Evolutionary conservation across 2,113 vertebrate genomes (phyloP).

Genomic region (Zosterops pallidus): DNA sequence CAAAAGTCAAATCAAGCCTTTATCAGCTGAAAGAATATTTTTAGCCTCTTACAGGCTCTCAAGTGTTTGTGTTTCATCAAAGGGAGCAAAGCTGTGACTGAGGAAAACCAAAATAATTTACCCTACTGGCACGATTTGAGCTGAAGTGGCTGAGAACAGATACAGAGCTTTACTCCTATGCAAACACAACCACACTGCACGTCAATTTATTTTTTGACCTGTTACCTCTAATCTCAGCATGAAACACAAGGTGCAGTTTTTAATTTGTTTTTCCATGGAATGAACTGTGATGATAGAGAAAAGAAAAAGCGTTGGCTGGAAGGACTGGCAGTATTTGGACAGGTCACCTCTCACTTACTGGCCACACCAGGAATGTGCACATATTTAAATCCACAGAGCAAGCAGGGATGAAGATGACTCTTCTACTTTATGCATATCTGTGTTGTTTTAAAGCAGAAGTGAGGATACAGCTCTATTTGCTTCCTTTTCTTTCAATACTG

Average conservation of each 20-base stretch:
- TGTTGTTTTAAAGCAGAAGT: not conserved
- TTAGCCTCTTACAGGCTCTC: not conserved
- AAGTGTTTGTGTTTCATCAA: not conserved
- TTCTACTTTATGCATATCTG: not conserved
- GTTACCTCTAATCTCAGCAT: not conserved
- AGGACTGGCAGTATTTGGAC: not conserved
- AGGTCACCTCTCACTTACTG: not conserved
- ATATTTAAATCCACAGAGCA: fast-evolving
- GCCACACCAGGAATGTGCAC: fast-evolving
- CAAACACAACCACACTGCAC: not conserved
- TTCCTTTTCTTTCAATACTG: not conserved
- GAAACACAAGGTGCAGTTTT: not conserved
- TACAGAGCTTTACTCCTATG: not conserved
- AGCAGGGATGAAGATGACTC: not conserved
- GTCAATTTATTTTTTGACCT: not conserved
- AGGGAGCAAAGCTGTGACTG: not conserved
- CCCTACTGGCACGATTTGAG: fast-evolving
- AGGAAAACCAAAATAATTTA: not conserved
- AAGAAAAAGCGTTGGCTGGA: not conserved
- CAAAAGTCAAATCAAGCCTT: not conserved
- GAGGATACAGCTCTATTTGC: not conserved
- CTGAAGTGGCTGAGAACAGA: not conserved
- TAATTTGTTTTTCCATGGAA: not conserved
- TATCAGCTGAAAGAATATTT: not conserved
- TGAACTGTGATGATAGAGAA: not conserved